phyloP scores from a whole-genome alignment of 2,113 vertebrate species.

The Columba livia region DNA sequence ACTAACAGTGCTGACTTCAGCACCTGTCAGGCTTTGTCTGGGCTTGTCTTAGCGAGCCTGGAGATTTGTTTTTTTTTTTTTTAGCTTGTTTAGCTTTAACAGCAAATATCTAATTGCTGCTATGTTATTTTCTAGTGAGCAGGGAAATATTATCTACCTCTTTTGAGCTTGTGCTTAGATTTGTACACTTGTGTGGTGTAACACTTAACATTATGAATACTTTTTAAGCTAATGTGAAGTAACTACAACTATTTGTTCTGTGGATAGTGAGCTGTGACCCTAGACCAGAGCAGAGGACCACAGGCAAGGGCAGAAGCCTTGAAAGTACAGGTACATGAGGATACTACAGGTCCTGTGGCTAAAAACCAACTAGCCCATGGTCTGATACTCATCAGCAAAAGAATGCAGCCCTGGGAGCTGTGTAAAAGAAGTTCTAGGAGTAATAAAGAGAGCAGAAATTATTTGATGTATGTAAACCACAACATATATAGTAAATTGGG shows the following conservation, averaged over 20 bases:
- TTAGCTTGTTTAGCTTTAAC: not conserved
- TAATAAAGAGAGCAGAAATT: not conserved
- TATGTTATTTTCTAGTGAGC: not conserved
- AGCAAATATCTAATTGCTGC: not conserved
- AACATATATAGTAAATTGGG: not conserved
- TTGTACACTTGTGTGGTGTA: not conserved
- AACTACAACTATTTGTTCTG: not conserved
- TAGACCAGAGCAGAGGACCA: not conserved
- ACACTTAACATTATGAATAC: not conserved
- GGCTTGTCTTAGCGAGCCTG: not conserved
- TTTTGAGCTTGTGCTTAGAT: not conserved
- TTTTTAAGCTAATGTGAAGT: not conserved
- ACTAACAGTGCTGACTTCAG: rapidly evolving
- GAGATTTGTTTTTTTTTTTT: not conserved
- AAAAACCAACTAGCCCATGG: not conserved
- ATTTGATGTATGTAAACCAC: not conserved
- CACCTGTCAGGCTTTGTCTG: not conserved
- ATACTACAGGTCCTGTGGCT: no score
- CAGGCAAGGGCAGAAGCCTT: not conserved
- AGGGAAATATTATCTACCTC: not conserved
- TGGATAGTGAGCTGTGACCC: not conserved
- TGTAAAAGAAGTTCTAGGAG: not conserved
- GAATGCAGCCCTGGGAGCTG: not conserved
- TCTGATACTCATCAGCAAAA: not conserved
- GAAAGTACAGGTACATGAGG: not conserved